Percentiles rank a stretch among this genome's conserved stretches.
These are phyloP conservation scores for Chaetodon trifascialis DNA, from an alignment of 2,113 vertebrate species.

Conservation along the genomic window DNA sequence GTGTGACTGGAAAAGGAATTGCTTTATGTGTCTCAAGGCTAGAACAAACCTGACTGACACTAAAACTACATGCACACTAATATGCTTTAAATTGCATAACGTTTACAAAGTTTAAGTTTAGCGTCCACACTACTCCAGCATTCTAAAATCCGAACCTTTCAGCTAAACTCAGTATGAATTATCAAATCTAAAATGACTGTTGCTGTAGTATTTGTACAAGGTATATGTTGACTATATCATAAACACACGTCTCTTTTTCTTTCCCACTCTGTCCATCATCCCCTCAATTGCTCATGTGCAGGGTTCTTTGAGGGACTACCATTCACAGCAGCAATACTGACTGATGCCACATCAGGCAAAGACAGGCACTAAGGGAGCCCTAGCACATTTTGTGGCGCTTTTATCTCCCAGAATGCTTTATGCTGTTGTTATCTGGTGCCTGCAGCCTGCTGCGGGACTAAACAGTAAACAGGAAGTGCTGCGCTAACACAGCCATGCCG, in stretches of 20 bases:
- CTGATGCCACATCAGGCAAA: conserved; percentile 64
- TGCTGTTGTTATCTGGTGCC: conserved; percentile 74
- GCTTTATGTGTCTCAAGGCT: neutral
- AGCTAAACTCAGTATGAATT: neutral
- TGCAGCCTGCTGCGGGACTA: conserved; percentile 75
- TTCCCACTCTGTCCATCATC: neutral
- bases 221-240: conserved; percentile 4
- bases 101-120: no score
- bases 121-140: no score
- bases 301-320: conserved; percentile 39
- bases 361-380: conserved; percentile 45
- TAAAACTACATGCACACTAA: no score
- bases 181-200: neutral
- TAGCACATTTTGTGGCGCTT: conserved; percentile 58
- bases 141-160: neutral
- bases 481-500: conserved; percentile 62
- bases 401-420: conserved; percentile 81
- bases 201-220: neutral
- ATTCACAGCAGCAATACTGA: conserved; percentile 49
- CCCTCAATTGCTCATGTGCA: conserved; percentile 18
- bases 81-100: no score
- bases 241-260: neutral
- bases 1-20: neutral
- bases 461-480: conserved; percentile 75
- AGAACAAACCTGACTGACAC: conserved; percentile 22